Evolutionary conservation across 1,140 invertebrate species (phyloP).

Genomic region (Cylas formicarius): DNA sequence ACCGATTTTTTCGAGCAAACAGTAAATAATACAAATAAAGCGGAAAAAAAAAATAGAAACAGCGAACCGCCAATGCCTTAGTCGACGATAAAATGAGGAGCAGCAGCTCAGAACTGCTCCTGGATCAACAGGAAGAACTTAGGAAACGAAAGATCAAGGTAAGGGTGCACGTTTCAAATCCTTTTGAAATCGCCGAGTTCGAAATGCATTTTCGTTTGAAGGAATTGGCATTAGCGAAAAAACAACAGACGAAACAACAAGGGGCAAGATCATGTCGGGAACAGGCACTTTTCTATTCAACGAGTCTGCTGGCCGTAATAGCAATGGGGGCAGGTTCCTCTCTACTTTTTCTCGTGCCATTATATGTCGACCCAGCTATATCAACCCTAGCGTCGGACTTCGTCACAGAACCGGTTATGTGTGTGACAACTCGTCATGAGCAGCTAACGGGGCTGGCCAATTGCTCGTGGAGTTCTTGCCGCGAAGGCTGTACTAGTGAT

Average conservation of each 20-base stretch:
- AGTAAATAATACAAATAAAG: no score
- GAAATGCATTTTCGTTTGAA: not conserved
- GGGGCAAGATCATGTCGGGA: slow-evolving; percentile 64
- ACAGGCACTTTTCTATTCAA: slow-evolving; percentile 69
- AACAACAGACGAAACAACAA: slow-evolving; percentile 34
- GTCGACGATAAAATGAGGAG: slow-evolving; percentile 55
- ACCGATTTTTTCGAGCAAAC: no score
- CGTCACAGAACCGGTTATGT: slow-evolving; percentile 66
- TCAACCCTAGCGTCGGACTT: slow-evolving; percentile 80
- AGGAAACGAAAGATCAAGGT: slow-evolving; percentile 56
- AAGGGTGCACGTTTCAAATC: not conserved
- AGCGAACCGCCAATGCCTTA: slow-evolving; percentile 16
- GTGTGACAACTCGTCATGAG: slow-evolving; percentile 67
- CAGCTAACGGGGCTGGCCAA: slow-evolving; percentile 68
- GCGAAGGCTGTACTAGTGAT: slow-evolving; percentile 82
- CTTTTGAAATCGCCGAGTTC: not conserved
- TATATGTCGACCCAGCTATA: slow-evolving; percentile 86
- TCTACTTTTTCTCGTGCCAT: slow-evolving; percentile 75
- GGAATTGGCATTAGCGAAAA: slow-evolving; percentile 31
- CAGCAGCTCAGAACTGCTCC: slow-evolving; percentile 76
- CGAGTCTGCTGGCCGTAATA: slow-evolving; percentile 66
- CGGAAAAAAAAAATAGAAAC: no score
- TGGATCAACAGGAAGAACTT: slow-evolving; percentile 64
- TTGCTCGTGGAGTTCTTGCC: slow-evolving; percentile 79
- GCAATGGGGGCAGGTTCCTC: slow-evolving; percentile 74